Evolutionary conservation across 2,888 invertebrate species (phyloP), one percentile per base, ranked within the genome.

Genomic region (Cerastis leucographa): DNA sequence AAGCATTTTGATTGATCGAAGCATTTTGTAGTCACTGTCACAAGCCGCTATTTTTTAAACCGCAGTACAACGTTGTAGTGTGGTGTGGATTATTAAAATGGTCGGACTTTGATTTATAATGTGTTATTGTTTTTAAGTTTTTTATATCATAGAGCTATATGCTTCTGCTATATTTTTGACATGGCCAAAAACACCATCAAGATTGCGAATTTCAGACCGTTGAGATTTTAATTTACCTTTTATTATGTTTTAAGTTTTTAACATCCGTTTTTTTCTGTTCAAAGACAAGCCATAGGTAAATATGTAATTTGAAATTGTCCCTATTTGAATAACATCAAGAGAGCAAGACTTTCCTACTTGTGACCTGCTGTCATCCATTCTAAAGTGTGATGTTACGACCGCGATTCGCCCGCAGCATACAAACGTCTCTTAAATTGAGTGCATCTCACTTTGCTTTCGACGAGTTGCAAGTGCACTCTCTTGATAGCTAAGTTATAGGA

Each of bases 341-440:
- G 6, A 46, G 22, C 25, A 42, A 67, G 46, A 25, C 68, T 84
- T 80, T 81, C 62, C 11, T 65, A 17, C 44, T 9, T 49, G 49
- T 35, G 44, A 2, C 35, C 25, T 25, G 40, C 17, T 51, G 12
- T 29, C n/a, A 59, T 29, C 2, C 42, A 56, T 61, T 80, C 54
- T 35, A 44, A 66, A 44, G 81, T 73, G 66, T 59, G 68, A 65
- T 65, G 69, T 29, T 66, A 29, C n/a, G 85, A 25, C 74, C 85
- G 70, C 85, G 64, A 85, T 85, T 59, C 54, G 44, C 29, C 35
- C 66, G 65, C 69, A 44, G 56, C 76, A 81, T 78, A 75, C 76
- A 73, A 77, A 69, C 62, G 44, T 42, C 66, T 76, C 74, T 56
- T 49, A 73, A 66, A 76, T 81, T 59, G 69, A 77, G 78, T 74